Evolutionary conservation across 1,140 invertebrate species (phyloP).

Genomic region (Neelides sp.): DNA sequence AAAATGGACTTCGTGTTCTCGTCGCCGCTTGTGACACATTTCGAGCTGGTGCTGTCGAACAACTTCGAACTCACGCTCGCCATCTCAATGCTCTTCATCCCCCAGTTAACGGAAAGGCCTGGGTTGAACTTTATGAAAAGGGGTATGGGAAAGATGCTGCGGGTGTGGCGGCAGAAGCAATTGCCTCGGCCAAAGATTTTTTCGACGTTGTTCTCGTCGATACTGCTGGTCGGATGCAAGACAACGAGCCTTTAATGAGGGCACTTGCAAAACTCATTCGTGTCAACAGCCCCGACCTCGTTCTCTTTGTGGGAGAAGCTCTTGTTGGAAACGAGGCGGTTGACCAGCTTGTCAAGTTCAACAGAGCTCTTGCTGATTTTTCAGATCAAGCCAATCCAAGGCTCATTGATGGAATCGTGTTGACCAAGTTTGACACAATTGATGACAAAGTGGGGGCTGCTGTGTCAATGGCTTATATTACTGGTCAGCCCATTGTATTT

Average conservation of each 20-base stretch:
- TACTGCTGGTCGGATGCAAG: constrained; percentile 98
- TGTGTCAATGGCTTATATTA: constrained; percentile 99
- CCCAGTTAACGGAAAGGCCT: constrained; percentile 50
- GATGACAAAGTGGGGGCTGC: constrained; percentile 99
- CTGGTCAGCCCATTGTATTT: constrained; percentile 98
- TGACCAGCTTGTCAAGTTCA: constrained; percentile 97
- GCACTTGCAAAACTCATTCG: constrained; percentile 79
- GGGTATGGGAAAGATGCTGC: constrained; percentile 98
- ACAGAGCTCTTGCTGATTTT: constrained; percentile 85
- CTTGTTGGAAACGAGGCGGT: constrained; percentile 99
- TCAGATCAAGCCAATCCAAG: constrained; percentile 69
- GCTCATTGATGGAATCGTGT: constrained; percentile 91
- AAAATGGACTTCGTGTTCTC: constrained; percentile 89
- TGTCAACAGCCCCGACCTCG: constrained; percentile 91
- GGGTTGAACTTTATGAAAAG: constrained; percentile 95
- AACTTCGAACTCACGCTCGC: constrained; percentile 85
- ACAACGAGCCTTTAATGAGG: constrained; percentile 97
- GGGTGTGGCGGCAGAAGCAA: constrained; percentile 93
- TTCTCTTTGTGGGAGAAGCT: constrained; percentile 97
- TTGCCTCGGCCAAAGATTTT: constrained; percentile 68
- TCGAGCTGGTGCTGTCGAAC: constrained; percentile 96
- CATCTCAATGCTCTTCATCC: constrained; percentile 92
- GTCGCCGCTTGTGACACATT: constrained; percentile 99
- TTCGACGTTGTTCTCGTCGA: constrained; percentile 91
- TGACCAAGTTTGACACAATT: constrained; percentile 98